These are phyloP conservation scores for Eristalis tenax DNA, from an alignment of 2,888 invertebrate species.

Conservation along the genomic window DNA sequence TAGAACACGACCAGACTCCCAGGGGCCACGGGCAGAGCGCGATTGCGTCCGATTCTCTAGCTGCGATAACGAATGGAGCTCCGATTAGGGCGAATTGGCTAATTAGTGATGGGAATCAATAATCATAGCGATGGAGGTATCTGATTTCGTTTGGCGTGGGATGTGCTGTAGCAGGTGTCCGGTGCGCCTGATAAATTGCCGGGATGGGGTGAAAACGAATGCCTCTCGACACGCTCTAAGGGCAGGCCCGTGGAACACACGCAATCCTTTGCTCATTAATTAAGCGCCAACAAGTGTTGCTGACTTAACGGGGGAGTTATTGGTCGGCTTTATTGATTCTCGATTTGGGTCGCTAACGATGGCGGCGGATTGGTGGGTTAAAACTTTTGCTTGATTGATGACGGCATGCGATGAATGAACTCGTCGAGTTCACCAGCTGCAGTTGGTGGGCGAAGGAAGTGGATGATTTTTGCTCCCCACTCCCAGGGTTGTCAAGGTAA, in stretches of 20 bases:
- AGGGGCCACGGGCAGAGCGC: neutral
- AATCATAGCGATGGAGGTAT: slow-evolving; percentile 15
- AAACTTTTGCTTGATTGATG: slow-evolving; percentile 2
- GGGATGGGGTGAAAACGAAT: neutral
- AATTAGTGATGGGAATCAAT: slow-evolving; percentile 40
- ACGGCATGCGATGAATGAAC: neutral
- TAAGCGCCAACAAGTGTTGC: slow-evolving; percentile 26
- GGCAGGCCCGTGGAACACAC: slow-evolving; percentile 2
- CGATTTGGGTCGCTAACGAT: slow-evolving; percentile 16
- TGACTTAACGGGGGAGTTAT: neutral
- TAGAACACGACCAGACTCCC: neutral
- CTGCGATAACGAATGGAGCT: slow-evolving; percentile 11
- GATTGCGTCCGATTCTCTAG: neutral
- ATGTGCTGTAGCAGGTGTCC: neutral
- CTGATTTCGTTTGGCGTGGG: neutral
- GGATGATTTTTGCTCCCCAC: neutral
- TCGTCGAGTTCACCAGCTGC: neutral
- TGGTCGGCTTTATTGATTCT: slow-evolving; percentile 48
- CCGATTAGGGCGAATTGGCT: slow-evolving; percentile 36
- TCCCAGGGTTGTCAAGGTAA: neutral
- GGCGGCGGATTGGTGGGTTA: neutral
- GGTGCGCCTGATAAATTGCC: neutral
- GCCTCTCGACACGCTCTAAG: neutral
- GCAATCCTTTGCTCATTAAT: slow-evolving; percentile 42
- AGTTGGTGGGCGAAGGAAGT: neutral